Percentiles rank a stretch among this genome's conserved stretches.
These are phyloP conservation scores for Maniola jurtina DNA, from an alignment of 1,140 invertebrate species.

Conservation along the genomic window DNA sequence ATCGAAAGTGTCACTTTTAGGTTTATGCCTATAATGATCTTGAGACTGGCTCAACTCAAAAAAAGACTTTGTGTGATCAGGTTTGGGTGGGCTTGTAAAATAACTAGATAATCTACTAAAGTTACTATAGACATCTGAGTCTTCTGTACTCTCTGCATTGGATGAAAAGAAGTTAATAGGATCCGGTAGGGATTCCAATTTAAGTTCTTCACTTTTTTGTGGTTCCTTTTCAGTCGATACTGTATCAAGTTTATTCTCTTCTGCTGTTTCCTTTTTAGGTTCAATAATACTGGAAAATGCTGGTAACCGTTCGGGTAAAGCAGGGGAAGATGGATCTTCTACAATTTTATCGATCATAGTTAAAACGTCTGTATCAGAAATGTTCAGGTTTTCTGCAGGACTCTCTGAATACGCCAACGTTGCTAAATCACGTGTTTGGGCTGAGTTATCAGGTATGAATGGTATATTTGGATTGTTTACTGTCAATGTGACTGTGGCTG, in stretches of 20 bases:
- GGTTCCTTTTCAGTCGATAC: conserved; percentile 19
- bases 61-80: conserved; percentile 70
- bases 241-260: conserved; percentile 5
- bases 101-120: conserved; percentile 68
- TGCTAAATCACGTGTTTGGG: conserved; percentile 37
- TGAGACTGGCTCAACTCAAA: conserved; percentile 74
- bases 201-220: conserved; percentile 14
- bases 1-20: conserved; percentile 22
- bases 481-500: conserved; percentile 3
- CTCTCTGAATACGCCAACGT: conserved; percentile 28
- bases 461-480: conserved; percentile 22
- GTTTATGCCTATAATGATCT: conserved; percentile 63
- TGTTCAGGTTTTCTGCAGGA: conserved; percentile 15
- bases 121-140: conserved; percentile 37
- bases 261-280: conserved; percentile 8
- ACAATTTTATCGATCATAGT: conserved; percentile 25
- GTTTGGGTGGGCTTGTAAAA: conserved; percentile 50
- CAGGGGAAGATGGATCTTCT: conserved; percentile 18
- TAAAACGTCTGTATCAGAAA: conserved; percentile 22
- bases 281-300: conserved; percentile 24
- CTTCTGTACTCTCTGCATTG: conserved; percentile 22
- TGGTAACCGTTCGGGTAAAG: conserved; percentile 19
- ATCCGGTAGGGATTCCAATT: conserved; percentile 39
- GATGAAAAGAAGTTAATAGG: conserved; percentile 53
- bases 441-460: conserved; percentile 44